Evolutionary conservation across 30 jellyfish, hydroid and myxozoan genomes (phyloP).

Genomic region (Aurelia aurita): DNA sequence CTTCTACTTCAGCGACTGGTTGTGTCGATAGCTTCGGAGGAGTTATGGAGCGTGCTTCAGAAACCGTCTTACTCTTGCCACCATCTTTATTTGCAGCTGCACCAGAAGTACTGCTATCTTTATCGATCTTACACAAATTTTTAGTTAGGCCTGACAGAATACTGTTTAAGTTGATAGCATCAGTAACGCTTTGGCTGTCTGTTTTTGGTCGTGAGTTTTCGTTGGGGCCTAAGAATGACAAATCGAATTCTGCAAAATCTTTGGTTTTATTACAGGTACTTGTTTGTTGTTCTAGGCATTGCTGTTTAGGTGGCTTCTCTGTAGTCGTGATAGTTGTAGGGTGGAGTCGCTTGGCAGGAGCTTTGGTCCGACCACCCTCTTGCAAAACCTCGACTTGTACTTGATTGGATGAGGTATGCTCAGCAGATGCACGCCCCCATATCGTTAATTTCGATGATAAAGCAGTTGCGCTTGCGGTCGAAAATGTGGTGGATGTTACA

Average conservation of each 20-base stretch:
- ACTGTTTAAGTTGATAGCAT: constrained; percentile 38
- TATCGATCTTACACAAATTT: constrained; percentile 36
- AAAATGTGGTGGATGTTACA: constrained; percentile 38
- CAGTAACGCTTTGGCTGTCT: constrained; percentile 15
- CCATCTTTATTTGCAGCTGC: background rate
- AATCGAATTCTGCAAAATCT: constrained; percentile 32
- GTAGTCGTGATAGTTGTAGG: constrained; percentile 41
- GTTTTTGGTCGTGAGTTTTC: constrained; percentile 28
- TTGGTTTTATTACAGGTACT: background rate
- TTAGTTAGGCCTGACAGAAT: constrained; percentile 70
- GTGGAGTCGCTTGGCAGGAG: constrained; percentile 57
- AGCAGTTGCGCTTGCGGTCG: constrained; percentile 53
- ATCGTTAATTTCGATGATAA: constrained; percentile 55
- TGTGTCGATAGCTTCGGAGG: constrained; percentile 8
- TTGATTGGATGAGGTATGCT: background rate
- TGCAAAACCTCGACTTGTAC: constrained; percentile 68
- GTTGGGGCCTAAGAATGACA: constrained; percentile 49
- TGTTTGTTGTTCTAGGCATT: background rate
- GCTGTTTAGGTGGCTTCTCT: constrained; percentile 32
- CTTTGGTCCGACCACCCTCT: constrained; percentile 62
- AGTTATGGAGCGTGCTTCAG: background rate
- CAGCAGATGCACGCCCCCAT: constrained; percentile 54
- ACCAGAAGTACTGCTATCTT: background rate
- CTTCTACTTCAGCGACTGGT: background rate
- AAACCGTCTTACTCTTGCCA: background rate